Conservation (phyloP, 2,113 vertebrate genomes). For the Prinia subflava region DNA sequence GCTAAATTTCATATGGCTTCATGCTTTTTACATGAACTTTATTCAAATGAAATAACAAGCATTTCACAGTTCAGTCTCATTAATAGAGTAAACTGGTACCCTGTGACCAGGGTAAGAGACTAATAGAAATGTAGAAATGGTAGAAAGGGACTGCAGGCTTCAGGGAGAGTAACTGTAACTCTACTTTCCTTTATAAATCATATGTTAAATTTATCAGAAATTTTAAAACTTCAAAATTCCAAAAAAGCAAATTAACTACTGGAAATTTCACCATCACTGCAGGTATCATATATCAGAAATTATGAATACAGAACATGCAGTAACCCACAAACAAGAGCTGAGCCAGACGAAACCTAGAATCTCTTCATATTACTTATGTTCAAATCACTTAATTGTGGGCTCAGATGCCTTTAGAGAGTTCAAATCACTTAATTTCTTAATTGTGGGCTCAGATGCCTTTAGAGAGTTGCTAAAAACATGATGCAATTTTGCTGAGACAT, state of each 20-base stretch:
- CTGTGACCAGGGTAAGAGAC: not conserved
- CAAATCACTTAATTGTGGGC: not conserved
- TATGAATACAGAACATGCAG: not conserved
- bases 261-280: not conserved
- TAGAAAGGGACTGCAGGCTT: not conserved
- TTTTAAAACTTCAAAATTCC: not conserved
- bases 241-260: not conserved
- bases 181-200: not conserved
- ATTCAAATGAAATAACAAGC: not conserved
- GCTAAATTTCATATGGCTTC: not conserved
- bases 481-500: not conserved
- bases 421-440: not conserved
- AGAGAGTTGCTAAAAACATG: not conserved
- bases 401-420: not conserved
- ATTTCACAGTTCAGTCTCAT: not conserved
- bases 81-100: not conserved
- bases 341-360: not conserved
- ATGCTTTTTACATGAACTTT: not conserved
- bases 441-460: not conserved
- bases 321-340: not conserved
- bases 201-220: not conserved
- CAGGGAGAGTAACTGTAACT: not conserved
- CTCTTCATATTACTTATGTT: not conserved
- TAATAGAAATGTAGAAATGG: not conserved
- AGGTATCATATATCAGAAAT: not conserved